A percentile compares a stretch with the other conserved stretches of the same genome.
Conservation (phyloP, 2,797 vertebrate species). For the Thalassophryne amazonica region DNA sequence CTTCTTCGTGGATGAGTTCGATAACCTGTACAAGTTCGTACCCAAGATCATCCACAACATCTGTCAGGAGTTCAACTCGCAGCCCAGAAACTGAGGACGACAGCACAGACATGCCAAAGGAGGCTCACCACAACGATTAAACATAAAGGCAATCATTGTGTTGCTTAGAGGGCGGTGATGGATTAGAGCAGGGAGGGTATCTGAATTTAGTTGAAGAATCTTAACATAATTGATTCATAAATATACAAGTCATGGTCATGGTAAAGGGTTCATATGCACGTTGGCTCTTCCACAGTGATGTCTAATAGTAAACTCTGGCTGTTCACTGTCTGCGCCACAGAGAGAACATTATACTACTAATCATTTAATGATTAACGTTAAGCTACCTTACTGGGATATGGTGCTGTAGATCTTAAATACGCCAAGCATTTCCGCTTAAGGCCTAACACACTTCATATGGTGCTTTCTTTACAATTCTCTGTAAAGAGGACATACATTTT, state of each 20-base stretch:
- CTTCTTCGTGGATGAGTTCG: conserved; percentile 97
- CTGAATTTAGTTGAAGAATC: conserved; percentile 26
- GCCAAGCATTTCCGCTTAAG: conserved; percentile 50
- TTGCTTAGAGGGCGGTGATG: conserved; percentile 34
- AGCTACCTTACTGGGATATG: conserved; percentile 28
- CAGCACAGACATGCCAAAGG: background rate
- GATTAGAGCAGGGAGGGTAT: conserved; percentile 35
- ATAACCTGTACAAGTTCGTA: conserved; percentile 89
- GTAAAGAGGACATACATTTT: conserved; percentile 38
- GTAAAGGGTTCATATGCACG: conserved; percentile 2
- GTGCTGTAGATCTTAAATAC: conserved; percentile 47
- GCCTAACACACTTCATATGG: conserved; percentile 41
- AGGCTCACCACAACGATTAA: background rate
- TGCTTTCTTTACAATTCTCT: conserved; percentile 47
- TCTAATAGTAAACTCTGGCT: conserved; percentile 1
- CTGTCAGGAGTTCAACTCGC: conserved; percentile 97
- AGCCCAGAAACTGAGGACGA: conserved; percentile 88
- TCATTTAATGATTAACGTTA: conserved; percentile 18
- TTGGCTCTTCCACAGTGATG: background rate
- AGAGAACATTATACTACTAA: conserved; percentile 9
- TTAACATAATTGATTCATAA: conserved; percentile 5
- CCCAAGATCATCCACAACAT: conserved; percentile 93
- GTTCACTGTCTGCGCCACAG: conserved; percentile 6
- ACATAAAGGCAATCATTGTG: conserved; percentile 45
- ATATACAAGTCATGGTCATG: conserved; percentile 3